phyloP scores from a whole-genome alignment of 2,113 vertebrate genomes.

The Bos indicus region DNA sequence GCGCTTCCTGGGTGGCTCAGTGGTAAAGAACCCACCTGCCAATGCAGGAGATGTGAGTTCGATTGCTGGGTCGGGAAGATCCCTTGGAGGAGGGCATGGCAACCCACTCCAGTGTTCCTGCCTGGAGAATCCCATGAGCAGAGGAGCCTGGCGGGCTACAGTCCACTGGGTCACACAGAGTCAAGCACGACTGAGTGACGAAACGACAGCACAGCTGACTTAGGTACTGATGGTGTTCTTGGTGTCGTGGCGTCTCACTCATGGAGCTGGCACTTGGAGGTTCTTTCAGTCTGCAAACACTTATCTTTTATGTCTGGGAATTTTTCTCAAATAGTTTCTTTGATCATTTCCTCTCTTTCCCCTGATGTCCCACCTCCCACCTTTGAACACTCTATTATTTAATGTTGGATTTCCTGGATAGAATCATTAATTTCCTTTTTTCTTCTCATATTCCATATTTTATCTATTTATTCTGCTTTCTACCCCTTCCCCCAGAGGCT shows the following conservation, averaged over 20 bases:
- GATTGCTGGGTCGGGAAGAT: not conserved
- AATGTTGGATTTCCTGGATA: not conserved
- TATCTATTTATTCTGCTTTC: not conserved
- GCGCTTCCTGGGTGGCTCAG: not conserved
- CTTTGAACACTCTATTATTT: not conserved
- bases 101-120: not conserved
- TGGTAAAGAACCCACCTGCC: not conserved
- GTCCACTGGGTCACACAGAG: fast-evolving
- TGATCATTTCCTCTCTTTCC: not conserved
- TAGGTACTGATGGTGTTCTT: fast-evolving
- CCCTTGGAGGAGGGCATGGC: not conserved
- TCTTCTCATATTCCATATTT: not conserved
- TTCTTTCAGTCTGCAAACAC: not conserved
- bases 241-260: not conserved
- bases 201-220: fast-evolving
- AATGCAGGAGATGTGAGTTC: not conserved
- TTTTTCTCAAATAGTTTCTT: not conserved
- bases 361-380: not conserved
- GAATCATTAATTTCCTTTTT: not conserved
- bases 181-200: fast-evolving
- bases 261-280: not conserved
- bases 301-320: not conserved
- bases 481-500: not conserved
- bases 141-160: not conserved
- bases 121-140: not conserved